These are phyloP conservation scores for Sturnus vulgaris DNA, from an alignment of 2,113 vertebrate genomes.

Conservation along the genomic window DNA sequence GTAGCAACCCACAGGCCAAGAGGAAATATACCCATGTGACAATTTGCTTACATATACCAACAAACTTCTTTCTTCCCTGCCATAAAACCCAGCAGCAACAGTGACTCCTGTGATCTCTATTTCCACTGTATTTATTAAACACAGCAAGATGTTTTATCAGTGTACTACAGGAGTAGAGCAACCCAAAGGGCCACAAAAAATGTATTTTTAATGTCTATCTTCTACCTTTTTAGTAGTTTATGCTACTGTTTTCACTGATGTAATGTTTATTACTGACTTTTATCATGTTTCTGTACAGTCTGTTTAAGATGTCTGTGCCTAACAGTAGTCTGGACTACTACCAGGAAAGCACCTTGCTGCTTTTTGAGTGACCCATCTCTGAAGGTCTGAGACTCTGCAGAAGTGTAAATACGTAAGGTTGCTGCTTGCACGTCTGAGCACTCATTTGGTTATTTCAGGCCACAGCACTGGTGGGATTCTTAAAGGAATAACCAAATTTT, in stretches of 20 bases:
- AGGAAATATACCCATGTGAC: background rate
- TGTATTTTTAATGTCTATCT: background rate
- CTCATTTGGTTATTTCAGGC: background rate
- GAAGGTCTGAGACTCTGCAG: background rate
- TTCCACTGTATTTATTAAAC: background rate
- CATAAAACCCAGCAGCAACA: background rate
- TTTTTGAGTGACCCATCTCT: background rate
- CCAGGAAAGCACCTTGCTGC: background rate
- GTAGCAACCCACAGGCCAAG: background rate
- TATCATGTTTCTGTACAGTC: background rate
- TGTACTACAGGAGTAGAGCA: background rate
- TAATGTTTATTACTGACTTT: background rate
- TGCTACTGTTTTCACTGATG: background rate
- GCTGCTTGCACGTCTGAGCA: rapidly evolving
- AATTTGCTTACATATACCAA: background rate
- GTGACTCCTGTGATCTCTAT: background rate
- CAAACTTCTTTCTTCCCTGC: background rate
- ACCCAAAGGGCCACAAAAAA: background rate
- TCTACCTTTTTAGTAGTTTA: background rate
- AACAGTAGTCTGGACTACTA: background rate
- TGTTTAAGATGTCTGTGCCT: background rate
- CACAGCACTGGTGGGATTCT: background rate
- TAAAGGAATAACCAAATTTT: background rate
- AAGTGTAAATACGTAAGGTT: background rate
- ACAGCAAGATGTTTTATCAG: background rate